Evolutionary conservation across 2,888 invertebrate genomes (phyloP), one percentile per base, ranked within the genome.

Genomic region (Heliconius cydno): DNA sequence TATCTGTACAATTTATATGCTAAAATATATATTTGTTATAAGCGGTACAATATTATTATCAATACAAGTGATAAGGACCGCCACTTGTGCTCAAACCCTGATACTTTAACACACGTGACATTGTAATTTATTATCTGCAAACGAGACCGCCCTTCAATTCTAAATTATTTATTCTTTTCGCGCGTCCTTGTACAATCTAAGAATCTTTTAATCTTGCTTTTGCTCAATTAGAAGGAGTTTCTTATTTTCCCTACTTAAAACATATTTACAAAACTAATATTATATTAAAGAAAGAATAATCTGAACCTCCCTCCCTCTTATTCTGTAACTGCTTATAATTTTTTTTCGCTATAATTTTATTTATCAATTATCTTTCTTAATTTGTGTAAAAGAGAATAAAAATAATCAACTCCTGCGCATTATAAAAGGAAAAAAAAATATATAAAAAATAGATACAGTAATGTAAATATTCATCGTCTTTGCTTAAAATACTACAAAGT

Each of bases 71-170:
- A 82, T 83, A 81, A 81, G 68, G 68, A 81, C 84, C 82, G 83
- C 82, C 78, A 82, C 84, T 84, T 85, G 84, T 82, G 83, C 83
- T 86, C 86, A 83, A 88, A 87, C 89, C 90, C 89, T 90, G 90
- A 89, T 89, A 87, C 81, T 85, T 86, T 41, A 41, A 34, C 34
- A 34, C 34, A 34, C 86, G 85, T 85, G 87, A 85, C 85, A 85
- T 83, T 84, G 85, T 90, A 90, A 88, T 88, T 84, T 90, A 90
- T 90, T 90, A 88, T 57, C 28, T 41, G 25, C 41, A 34, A 76
- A 76, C 38, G 79, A 68, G 63, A 72, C 71, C 67, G 76, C 76
- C 68, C 70, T 70, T 46, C 25, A 25, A 15, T 41, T 25, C 7
- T 7, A 25, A 41, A 41, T 70, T 70, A 41, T 70, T 25, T 41